Evolutionary conservation across 2,888 invertebrate genomes (phyloP).

Genomic region (Leptopterna dolabrata): DNA sequence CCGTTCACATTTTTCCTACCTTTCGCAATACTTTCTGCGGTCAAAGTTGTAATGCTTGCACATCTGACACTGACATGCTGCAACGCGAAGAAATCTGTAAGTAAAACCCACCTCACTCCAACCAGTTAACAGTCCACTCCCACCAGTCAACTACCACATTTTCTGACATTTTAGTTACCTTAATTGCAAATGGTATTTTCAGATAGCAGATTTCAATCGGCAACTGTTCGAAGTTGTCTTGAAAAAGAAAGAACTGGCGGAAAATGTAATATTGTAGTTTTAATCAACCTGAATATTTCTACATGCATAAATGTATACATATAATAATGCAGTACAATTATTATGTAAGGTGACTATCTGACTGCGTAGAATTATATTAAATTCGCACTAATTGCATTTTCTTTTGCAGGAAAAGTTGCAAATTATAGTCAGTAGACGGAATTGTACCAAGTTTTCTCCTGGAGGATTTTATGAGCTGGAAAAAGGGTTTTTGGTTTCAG

Average conservation of each 20-base stretch:
- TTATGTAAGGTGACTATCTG: no score
- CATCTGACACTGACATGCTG: not conserved
- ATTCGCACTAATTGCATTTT: no score
- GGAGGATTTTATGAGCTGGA: conserved; percentile 23
- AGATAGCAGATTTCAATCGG: not conserved
- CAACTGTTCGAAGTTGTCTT: not conserved
- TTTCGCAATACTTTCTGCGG: not conserved
- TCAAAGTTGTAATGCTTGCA: not conserved
- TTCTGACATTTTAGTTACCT: no score
- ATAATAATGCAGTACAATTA: no score
- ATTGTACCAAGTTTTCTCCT: not conserved
- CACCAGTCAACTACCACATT: no score
- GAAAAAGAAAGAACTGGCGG: not conserved
- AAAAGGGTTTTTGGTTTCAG: conserved; percentile 3
- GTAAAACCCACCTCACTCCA: not conserved
- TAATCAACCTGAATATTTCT: no score
- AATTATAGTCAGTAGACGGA: conserved; percentile 11
- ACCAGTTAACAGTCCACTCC: no score
- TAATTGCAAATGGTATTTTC: not conserved
- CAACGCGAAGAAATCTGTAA: not conserved
- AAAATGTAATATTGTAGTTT: no score
- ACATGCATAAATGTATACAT: no score
- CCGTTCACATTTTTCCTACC: not conserved
- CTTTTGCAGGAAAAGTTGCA: not conserved
- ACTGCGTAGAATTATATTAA: no score